Evolutionary conservation across 2,888 invertebrate genomes (phyloP).

Genomic region (Anthrax anthrax): DNA sequence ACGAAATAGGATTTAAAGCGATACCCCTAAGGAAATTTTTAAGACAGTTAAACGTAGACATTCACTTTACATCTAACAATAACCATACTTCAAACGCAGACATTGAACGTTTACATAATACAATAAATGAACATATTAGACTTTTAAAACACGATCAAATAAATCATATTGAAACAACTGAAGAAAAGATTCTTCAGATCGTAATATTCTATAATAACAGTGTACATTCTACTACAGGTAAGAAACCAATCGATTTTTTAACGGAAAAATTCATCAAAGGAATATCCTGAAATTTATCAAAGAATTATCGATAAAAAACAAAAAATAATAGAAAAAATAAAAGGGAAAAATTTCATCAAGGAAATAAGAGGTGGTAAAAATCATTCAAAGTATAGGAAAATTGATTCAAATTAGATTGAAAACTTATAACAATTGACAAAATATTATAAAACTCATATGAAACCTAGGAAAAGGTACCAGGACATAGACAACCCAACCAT

Average conservation of each 20-base stretch:
- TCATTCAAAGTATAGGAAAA: neutral
- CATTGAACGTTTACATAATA: neutral
- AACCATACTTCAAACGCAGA: conserved; percentile 1
- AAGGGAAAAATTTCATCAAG: neutral
- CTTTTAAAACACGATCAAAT: neutral
- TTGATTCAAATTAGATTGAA: neutral
- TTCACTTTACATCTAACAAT: conserved; percentile 1
- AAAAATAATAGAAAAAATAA: neutral
- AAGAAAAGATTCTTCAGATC: conserved; percentile 1
- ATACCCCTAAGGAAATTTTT: conserved; percentile 1
- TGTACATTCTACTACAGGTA: conserved; percentile 4
- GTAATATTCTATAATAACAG: conserved; percentile 1
- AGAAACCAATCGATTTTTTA: conserved; percentile 4
- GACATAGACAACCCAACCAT: neutral
- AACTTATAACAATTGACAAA: neutral
- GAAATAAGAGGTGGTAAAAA: neutral
- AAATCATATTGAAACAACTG: neutral
- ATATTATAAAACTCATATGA: neutral
- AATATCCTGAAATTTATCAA: neutral
- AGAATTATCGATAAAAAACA: neutral
- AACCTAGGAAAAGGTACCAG: neutral
- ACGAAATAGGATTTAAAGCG: conserved; percentile 14
- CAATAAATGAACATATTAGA: neutral
- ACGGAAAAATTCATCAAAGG: neutral
- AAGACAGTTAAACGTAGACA: neutral